Evolutionary conservation across 23 tunicate genomes (phyloP), one percentile per base, ranked within the genome.

Genomic region (Phallusia fumigata): DNA sequence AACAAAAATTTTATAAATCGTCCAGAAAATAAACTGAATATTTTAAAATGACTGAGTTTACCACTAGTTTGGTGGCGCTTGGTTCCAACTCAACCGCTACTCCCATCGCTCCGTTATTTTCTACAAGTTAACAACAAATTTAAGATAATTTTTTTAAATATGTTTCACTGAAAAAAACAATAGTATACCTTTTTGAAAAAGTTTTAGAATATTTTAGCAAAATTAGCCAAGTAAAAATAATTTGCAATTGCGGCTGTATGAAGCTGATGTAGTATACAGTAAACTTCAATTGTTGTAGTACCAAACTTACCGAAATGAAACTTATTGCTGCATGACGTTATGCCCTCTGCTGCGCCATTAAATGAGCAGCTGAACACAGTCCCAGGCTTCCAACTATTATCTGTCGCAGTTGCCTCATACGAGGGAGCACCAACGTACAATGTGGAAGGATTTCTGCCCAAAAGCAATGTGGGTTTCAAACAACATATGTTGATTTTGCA

Each of bases 311-410:
- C 15, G 16, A 58, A 58, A 24, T 22, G 8, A 58, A 58, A 58
- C 26, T 22, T 58, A 24, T 58, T 58, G 28, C 28, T 24, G 69
- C 69, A 58, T 1, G 28, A 24, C 1, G 69, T 58, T 8, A 24
- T 21, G 3, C 69, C 69, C 16, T 58, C 15, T 24, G 28, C 28
- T 58, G 15, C 15, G 13, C 69, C 69, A 58, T 58, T 16, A 58
- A 58, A 6, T 58, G 69, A 24, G 69, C 69, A 58, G 69, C 69
- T 58, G 69, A 58, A 58, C 16, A 58, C 69, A 24, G 69, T 58
- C 1, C 69, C 69, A 21, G 69, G 69, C 13, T 58, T 58, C 69
- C 28, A 21, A 24, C 28, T 22, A 21, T 58, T 58, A 3, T 58
- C 13, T 58, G 69, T 58, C 13, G 69, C 69, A 58, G 3, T 58